Conservation (phyloP, 1,140 invertebrate genomes). For the Dendrolimus kikuchii region DNA sequence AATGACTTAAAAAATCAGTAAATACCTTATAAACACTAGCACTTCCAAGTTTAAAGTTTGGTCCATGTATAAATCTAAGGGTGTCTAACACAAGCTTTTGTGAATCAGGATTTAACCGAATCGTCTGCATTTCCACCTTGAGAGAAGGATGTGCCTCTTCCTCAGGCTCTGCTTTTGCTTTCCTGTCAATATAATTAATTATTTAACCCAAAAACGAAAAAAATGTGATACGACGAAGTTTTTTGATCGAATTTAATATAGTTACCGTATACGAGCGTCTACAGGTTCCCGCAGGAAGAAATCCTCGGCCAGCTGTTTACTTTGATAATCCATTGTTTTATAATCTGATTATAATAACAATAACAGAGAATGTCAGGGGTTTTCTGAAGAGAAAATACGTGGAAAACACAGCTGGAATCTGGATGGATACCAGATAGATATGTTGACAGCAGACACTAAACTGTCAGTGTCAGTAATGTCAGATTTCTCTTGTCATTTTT, state of each 20-base stretch:
- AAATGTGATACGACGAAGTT: conserved; percentile 5
- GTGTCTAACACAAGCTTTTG: conserved; percentile 81
- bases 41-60: conserved; percentile 74
- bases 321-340: conserved; percentile 61
- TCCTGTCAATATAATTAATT: conserved; percentile 31
- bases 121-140: conserved; percentile 81
- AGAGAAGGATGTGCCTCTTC: conserved; percentile 62
- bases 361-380: background rate
- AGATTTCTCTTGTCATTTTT: too few species aligned
- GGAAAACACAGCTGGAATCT: too few species aligned
- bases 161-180: conserved; percentile 52
- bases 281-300: conserved; percentile 70
- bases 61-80: conserved; percentile 79
- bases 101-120: conserved; percentile 76
- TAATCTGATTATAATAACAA: background rate
- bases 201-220: conserved; percentile 6
- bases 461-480: background rate
- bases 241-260: conserved; percentile 6
- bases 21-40: conserved; percentile 71
- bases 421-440: background rate
- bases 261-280: conserved; percentile 72
- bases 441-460: background rate
- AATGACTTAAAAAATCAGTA: background rate
- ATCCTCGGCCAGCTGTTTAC: conserved; percentile 69
- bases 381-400: background rate